phyloP scores from a whole-genome alignment of 2,797 vertebrate species.

The Erethizon dorsatum region DNA sequence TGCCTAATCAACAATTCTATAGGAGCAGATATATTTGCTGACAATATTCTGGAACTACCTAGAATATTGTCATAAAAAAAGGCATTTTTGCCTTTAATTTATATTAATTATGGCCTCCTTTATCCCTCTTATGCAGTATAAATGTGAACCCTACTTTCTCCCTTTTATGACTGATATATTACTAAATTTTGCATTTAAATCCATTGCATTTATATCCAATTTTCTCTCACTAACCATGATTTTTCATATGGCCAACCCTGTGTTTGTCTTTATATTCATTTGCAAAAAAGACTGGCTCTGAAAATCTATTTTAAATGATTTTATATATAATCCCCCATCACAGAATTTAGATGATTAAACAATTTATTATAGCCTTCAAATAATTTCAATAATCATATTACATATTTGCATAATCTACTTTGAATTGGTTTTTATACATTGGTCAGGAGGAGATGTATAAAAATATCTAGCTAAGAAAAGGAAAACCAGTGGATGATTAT shows the following conservation, averaged over 20 bases:
- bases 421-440: background rate
- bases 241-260: background rate
- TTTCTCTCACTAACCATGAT: background rate
- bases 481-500: background rate
- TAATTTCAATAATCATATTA: conserved; percentile 16
- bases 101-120: background rate
- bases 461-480: background rate
- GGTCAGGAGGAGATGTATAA: background rate
- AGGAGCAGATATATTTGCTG: background rate
- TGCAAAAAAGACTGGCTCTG: conserved; percentile 4
- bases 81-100: background rate
- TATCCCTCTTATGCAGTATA: background rate
- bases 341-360: background rate
- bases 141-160: background rate
- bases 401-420: conserved; percentile 7
- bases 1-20: background rate
- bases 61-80: background rate
- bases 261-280: conserved; percentile 7
- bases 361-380: conserved; percentile 2
- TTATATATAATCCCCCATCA: background rate
- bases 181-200: background rate
- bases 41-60: background rate
- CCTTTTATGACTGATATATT: background rate
- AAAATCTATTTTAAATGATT: background rate
- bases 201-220: background rate